phyloP scores from a whole-genome alignment of 2,797 vertebrate species.

The Okamejei kenojei region DNA sequence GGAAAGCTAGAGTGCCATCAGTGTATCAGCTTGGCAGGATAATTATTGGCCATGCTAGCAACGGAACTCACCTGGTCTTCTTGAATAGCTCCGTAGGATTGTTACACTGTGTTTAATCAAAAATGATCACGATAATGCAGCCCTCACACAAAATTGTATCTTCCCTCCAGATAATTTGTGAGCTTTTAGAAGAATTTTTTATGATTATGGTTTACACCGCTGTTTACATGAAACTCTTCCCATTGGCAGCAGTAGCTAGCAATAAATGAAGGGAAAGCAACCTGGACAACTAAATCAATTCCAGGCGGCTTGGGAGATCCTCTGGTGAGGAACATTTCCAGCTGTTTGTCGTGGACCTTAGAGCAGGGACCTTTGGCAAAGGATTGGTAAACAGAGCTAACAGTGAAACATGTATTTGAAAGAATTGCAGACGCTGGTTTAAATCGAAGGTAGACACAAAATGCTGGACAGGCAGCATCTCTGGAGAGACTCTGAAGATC shows the following conservation, averaged over 20 bases:
- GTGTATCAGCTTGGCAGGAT: background rate
- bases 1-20: background rate
- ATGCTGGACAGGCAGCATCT: too few species aligned
- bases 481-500: too few species aligned
- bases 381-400: background rate
- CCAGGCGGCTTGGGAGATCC: background rate
- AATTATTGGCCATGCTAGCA: background rate
- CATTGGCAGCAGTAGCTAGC: background rate
- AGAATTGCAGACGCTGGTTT: too few species aligned
- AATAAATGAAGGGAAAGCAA: background rate
- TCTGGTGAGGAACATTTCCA: background rate
- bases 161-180: background rate
- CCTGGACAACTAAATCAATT: background rate
- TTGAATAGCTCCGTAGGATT: background rate
- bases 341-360: background rate
- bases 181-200: background rate
- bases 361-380: background rate
- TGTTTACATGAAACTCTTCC: background rate
- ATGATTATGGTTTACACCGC: background rate
- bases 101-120: background rate
- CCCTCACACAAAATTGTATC: background rate
- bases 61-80: background rate
- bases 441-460: too few species aligned
- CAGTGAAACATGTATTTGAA: background rate
- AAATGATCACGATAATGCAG: background rate